phyloP scores from a whole-genome alignment of 2,113 vertebrate genomes.

The Anhinga anhinga region DNA sequence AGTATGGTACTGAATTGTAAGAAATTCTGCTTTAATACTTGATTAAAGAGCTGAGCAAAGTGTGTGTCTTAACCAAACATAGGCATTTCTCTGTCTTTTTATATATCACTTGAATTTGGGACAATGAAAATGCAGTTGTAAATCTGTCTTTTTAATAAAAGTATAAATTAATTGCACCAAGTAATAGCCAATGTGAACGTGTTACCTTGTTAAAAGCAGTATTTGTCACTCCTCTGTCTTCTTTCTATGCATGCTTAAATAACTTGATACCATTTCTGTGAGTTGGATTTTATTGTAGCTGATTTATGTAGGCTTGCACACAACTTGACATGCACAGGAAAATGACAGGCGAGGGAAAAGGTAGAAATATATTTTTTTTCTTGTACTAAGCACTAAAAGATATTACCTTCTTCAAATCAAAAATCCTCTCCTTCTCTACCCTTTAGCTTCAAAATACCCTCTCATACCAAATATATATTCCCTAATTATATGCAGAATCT shows the following conservation, averaged over 20 bases:
- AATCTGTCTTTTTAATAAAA: background rate
- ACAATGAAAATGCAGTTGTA: background rate
- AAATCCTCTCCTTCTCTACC: background rate
- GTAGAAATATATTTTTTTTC: background rate
- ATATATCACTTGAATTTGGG: background rate
- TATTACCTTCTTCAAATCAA: background rate
- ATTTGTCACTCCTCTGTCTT: background rate
- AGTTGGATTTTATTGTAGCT: background rate
- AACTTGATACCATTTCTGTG: background rate
- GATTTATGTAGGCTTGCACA: background rate
- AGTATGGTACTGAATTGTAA: background rate
- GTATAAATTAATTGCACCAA: background rate
- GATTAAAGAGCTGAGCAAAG: background rate
- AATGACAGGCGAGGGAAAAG: background rate
- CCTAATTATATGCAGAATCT: background rate
- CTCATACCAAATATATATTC: background rate
- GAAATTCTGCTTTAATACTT: background rate
- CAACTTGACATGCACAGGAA: background rate
- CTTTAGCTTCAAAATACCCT: background rate
- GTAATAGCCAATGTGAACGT: background rate
- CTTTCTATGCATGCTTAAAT: background rate
- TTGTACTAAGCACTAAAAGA: background rate
- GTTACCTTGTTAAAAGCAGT: background rate
- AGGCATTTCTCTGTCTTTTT: background rate
- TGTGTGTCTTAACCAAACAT: background rate